A percentile compares a stretch with the other conserved stretches of the same genome.
These are phyloP conservation scores for Reticulitermes lucifugus DNA, from an alignment of 2,888 invertebrate genomes.

Conservation along the genomic window DNA sequence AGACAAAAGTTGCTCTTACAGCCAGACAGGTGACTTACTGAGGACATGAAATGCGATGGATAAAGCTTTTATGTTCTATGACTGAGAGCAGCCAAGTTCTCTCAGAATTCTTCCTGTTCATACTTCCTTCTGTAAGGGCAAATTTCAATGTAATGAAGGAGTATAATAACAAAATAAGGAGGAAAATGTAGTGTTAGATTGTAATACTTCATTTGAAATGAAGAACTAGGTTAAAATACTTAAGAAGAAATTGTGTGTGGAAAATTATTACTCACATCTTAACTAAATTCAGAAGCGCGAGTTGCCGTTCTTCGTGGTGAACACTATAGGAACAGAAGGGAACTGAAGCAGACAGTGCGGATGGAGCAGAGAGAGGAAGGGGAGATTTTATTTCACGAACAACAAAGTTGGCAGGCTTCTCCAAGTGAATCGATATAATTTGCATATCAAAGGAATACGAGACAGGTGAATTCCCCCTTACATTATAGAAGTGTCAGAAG, in stretches of 20 bases:
- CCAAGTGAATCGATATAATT: conserved; percentile 1
- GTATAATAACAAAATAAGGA: neutral
- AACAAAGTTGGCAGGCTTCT: conserved; percentile 24
- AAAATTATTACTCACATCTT: neutral
- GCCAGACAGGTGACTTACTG: no score
- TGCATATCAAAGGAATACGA: conserved; percentile 20
- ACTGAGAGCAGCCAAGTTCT: no score
- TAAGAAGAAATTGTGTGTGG: neutral
- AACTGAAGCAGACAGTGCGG: neutral
- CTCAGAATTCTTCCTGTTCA: no score
- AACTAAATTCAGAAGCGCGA: neutral
- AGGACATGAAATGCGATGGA: no score
- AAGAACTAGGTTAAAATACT: neutral
- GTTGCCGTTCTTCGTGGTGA: neutral
- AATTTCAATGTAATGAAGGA: neutral
- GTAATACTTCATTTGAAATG: neutral
- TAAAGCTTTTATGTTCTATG: no score
- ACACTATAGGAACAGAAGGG: neutral
- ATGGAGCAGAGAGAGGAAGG: neutral
- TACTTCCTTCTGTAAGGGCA: neutral
- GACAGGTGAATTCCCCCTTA: conserved; percentile 18
- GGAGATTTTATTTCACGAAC: conserved; percentile 11
- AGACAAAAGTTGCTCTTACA: no score
- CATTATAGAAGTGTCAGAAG: conserved; percentile 10
- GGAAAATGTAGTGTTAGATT: neutral